Base-by-base conservation (phyloP, 2,113 vertebrate genomes). In the Halichoerus grypus region DNA sequence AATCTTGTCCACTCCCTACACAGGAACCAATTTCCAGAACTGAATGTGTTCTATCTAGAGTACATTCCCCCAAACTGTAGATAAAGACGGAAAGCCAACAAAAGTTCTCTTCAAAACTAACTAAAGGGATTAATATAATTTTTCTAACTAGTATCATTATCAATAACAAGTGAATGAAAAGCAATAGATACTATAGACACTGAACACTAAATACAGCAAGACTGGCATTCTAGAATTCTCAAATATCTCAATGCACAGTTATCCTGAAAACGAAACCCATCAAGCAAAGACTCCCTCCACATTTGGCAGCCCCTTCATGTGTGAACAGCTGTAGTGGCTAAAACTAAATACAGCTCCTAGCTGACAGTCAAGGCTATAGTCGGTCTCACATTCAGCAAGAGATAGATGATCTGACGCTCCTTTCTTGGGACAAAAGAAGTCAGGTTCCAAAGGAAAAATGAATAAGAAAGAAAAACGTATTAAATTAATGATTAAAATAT, bases 41-140 rank as follows among this genome's bases (percentile, higher is more conserved):
- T 63, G n/a, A 91, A 83, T 24, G 15, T 55, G 15, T 55, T 88
- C 36, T 11, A 31, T 33, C 22, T 59, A 33, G 36, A 89, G 36
- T 36, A 49, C 24, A 39, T 51, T 51, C 42, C 55, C 46, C 28
- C 33, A 31, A 74, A 49, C 31, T 28, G 13, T 4, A 42, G 81
- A 65, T 76, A 69, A 59, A 95, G 39, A 92, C 13, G 16, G 55
- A 93, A 72, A 84, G 84, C 59, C 9, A 79, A 61, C 7, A 33
- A 67, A 95, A 84, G 61, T 88, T 76, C 33, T 81, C 19, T 65
- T 91, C 65, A 80, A 88, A 65, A 77, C 55, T 83, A 28, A 77
- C 31, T 51, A 59, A 83, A 55, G 21, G 72, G 63, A 85, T 46
- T 74, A 74, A 39, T n/a, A 51, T 19, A 14, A 55, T 61, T 76